Evolutionary conservation across 1,140 invertebrate genomes (phyloP).

Genomic region (Leptinotarsa texana): DNA sequence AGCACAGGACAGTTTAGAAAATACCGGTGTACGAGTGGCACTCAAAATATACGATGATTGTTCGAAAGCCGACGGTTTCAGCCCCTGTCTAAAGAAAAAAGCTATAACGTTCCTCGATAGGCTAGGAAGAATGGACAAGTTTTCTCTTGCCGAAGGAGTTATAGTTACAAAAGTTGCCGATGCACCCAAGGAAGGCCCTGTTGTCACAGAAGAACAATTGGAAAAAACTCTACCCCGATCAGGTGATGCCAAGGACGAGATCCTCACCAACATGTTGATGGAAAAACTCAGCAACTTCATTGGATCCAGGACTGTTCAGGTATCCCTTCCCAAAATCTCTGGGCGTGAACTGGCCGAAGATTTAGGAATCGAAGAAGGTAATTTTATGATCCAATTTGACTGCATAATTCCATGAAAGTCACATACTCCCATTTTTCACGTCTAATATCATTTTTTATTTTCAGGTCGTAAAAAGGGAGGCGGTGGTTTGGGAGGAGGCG

Average conservation of each 20-base stretch:
- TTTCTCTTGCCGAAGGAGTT: conserved; percentile 67
- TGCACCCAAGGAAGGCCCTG: conserved; percentile 46
- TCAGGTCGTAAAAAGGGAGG: conserved; percentile 47
- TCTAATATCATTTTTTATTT: background rate
- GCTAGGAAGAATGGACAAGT: conserved; percentile 67
- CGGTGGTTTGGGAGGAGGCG: conserved; percentile 53
- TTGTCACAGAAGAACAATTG: conserved; percentile 65
- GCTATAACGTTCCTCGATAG: conserved; percentile 76
- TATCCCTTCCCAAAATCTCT: conserved; percentile 72
- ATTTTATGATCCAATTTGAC: background rate
- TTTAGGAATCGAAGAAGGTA: conserved; percentile 75
- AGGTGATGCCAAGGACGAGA: conserved; percentile 65
- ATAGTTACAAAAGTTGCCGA: conserved; percentile 66
- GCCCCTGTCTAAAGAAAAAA: conserved; percentile 78
- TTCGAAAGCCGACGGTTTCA: conserved; percentile 62
- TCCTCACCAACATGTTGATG: conserved; percentile 69
- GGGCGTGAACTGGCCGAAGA: conserved; percentile 63
- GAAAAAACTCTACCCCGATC: conserved; percentile 68
- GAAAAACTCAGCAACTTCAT: conserved; percentile 72
- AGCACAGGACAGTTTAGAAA: conserved; percentile 48
- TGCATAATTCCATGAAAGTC: no score
- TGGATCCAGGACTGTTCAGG: conserved; percentile 73
- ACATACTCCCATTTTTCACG: no score
- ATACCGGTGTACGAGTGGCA: conserved; percentile 60
- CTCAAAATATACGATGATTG: conserved; percentile 68